Percentiles rank a stretch among this genome's conserved stretches.
phyloP scores from a whole-genome alignment of 2,113 vertebrate species.

The Semicossyphus pulcher region DNA sequence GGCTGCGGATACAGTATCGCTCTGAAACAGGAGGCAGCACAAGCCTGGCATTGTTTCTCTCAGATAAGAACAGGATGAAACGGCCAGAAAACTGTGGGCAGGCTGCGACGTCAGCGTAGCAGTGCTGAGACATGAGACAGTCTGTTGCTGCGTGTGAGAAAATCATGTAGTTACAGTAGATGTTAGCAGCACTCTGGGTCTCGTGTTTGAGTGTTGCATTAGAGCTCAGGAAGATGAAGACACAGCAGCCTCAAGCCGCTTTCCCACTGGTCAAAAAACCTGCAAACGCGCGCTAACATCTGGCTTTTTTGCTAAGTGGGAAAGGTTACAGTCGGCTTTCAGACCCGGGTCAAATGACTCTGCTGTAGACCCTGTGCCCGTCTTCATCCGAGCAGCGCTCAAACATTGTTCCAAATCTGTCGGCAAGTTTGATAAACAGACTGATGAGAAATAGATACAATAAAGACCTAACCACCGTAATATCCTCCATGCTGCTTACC shows the following conservation, averaged over 20 bases:
- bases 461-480: too few relatives aligned
- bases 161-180: background rate
- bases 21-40: constrained; percentile 22
- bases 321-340: too few relatives aligned
- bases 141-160: background rate
- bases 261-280: too few relatives aligned
- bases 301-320: too few relatives aligned
- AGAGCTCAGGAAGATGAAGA: background rate
- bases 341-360: too few relatives aligned
- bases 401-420: too few relatives aligned
- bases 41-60: constrained; percentile 18
- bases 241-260: background rate
- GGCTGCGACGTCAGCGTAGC: background rate
- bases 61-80: constrained; percentile 39
- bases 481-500: too few relatives aligned
- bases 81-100: constrained; percentile 17
- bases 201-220: background rate
- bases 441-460: too few relatives aligned
- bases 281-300: too few relatives aligned
- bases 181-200: background rate
- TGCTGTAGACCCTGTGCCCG: too few relatives aligned
- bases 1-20: constrained; percentile 40
- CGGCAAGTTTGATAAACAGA: too few relatives aligned
- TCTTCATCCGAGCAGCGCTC: too few relatives aligned
- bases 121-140: background rate